These are phyloP conservation scores for Drosophila tropicalis DNA, from an alignment of 1,140 invertebrate species.

Conservation along the genomic window DNA sequence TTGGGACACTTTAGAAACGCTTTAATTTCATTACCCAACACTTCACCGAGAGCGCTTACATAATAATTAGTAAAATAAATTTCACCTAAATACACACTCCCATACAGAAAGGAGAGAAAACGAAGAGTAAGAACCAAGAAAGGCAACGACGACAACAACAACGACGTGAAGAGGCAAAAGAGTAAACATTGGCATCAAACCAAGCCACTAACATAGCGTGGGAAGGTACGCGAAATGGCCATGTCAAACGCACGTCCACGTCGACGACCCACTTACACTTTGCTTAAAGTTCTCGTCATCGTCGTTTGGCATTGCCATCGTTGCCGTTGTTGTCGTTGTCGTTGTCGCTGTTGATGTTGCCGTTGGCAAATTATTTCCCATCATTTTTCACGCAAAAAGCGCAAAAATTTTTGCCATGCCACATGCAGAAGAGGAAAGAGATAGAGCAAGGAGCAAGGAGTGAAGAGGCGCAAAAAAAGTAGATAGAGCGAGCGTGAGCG, in stretches of 20 bases:
- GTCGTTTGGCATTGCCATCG: slow-evolving; percentile 38
- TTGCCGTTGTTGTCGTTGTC: background rate
- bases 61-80: slow-evolving; percentile 81
- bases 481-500: background rate
- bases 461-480: no score
- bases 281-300: slow-evolving; percentile 49
- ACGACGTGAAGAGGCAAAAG: slow-evolving; percentile 26
- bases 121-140: no score
- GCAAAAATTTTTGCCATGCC: slow-evolving; percentile 54
- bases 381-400: slow-evolving; percentile 77
- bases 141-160: background rate
- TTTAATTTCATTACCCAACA: slow-evolving; percentile 74
- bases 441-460: background rate
- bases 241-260: slow-evolving; percentile 72
- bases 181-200: slow-evolving; percentile 37
- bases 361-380: slow-evolving; percentile 73
- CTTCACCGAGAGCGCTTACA: slow-evolving; percentile 63
- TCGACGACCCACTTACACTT: slow-evolving; percentile 61
- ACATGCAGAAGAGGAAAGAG: slow-evolving; percentile 24
- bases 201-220: slow-evolving; percentile 25
- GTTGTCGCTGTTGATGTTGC: slow-evolving; percentile 14
- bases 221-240: slow-evolving; percentile 62
- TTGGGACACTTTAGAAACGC: slow-evolving; percentile 41
- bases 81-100: slow-evolving; percentile 70
- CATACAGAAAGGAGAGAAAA: background rate